These are phyloP conservation scores for Chrysopilus asiliformis DNA, from an alignment of 2,888 invertebrate species.

Conservation along the genomic window DNA sequence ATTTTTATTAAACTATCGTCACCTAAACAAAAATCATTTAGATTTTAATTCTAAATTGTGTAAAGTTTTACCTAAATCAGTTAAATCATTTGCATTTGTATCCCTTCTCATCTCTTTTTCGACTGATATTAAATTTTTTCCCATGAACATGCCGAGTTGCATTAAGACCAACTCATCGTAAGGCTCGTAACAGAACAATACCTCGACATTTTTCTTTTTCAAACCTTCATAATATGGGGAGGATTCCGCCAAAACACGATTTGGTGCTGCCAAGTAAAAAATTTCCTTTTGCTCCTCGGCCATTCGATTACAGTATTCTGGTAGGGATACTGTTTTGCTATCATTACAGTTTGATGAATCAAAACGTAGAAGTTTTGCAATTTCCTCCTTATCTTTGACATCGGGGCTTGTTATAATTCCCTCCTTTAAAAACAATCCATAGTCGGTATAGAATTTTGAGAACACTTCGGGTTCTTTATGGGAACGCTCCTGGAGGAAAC, in stretches of 20 bases:
- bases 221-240: constrained; percentile 93
- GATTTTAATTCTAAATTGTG: neutral
- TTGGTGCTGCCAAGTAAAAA: constrained; percentile 89
- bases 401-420: constrained; percentile 80
- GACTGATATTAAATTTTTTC: constrained; percentile 65
- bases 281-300: constrained; percentile 71
- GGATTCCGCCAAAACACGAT: constrained; percentile 80
- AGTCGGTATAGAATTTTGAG: constrained; percentile 79
- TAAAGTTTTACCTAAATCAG: constrained; percentile 38
- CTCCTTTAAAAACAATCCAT: constrained; percentile 87
- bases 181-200: constrained; percentile 91
- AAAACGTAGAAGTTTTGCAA: constrained; percentile 77
- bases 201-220: constrained; percentile 76
- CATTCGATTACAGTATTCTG: constrained; percentile 67
- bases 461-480: constrained; percentile 72
- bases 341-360: constrained; percentile 71
- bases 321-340: constrained; percentile 60
- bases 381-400: constrained; percentile 75
- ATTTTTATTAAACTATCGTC: constrained; percentile 55
- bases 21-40: constrained; percentile 25
- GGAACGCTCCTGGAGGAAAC: constrained; percentile 73
- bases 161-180: constrained; percentile 91
- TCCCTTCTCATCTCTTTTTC: constrained; percentile 86
- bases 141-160: constrained; percentile 66
- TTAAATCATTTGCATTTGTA: constrained; percentile 42